Evolutionary conservation across 2,113 vertebrate species (phyloP).

Genomic region (Varanus salvator): DNA sequence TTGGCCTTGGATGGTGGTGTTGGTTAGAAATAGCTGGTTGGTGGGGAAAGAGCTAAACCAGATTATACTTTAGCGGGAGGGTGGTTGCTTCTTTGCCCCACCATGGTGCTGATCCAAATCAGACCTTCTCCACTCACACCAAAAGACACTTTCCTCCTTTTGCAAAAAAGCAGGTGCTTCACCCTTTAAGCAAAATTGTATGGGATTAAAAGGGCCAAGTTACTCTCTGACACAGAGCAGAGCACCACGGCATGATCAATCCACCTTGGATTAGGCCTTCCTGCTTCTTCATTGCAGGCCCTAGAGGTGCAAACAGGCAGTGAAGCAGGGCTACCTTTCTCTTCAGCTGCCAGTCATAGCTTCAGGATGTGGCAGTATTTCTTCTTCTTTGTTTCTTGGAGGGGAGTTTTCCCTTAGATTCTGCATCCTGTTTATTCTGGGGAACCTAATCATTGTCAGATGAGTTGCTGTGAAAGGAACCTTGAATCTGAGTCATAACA

Average conservation of each 20-base stretch:
- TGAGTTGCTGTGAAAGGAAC: background rate
- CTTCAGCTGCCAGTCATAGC: background rate
- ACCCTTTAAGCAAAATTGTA: background rate
- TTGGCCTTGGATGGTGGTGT: too few species aligned
- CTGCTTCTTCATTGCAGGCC: background rate
- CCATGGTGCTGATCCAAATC: background rate
- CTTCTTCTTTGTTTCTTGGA: background rate
- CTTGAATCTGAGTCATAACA: background rate
- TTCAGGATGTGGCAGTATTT: background rate
- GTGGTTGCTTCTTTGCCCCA: background rate
- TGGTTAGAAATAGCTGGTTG: too few species aligned
- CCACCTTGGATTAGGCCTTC: background rate
- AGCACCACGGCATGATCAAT: background rate
- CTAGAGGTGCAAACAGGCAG: background rate
- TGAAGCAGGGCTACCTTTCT: background rate
- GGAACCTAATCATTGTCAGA: background rate
- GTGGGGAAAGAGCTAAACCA: too few species aligned
- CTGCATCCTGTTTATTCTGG: background rate
- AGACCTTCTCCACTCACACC: background rate
- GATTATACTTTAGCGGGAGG: too few species aligned
- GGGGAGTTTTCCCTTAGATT: background rate
- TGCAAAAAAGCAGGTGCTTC: background rate
- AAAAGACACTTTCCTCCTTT: background rate
- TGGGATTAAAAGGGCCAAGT: background rate
- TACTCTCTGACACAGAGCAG: too few species aligned